Conservation (phyloP, 2,888 invertebrate species). For the Hartigia nigra region DNA sequence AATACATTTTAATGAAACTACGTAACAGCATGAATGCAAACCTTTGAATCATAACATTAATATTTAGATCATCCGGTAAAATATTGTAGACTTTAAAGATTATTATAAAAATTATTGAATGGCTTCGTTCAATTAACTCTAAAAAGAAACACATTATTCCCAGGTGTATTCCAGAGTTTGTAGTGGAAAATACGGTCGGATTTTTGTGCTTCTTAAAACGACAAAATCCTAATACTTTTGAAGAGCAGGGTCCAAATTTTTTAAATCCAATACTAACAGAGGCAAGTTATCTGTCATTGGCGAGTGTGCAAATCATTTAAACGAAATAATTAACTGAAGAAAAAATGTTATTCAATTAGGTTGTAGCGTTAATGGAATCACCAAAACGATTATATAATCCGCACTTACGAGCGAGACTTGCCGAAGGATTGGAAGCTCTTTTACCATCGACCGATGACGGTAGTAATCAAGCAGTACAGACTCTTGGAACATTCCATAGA, state of each 20-base stretch:
- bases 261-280: slow-evolving; percentile 79
- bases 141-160: slow-evolving; percentile 27
- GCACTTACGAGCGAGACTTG: slow-evolving; percentile 89
- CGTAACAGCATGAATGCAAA: neutral
- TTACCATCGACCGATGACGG: slow-evolving; percentile 78
- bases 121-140: neutral
- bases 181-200: slow-evolving; percentile 88
- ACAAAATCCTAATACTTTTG: slow-evolving; percentile 73
- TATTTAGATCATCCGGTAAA: neutral
- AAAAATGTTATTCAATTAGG: slow-evolving; percentile 48
- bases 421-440: slow-evolving; percentile 89
- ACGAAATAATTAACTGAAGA: neutral
- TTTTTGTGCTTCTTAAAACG: slow-evolving; percentile 82
- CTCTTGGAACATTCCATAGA: slow-evolving; percentile 71
- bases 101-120: neutral
- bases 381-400: slow-evolving; percentile 87
- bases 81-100: neutral
- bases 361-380: slow-evolving; percentile 90
- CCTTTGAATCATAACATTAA: neutral
- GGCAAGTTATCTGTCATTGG: slow-evolving; percentile 34
- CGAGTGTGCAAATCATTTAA: neutral
- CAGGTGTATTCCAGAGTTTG: slow-evolving; percentile 89
- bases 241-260: slow-evolving; percentile 74
- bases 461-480: slow-evolving; percentile 55
- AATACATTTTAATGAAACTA: neutral